Base-by-base conservation (phyloP, 2,797 vertebrate species). In the Coccyzus lansbergi region DNA sequence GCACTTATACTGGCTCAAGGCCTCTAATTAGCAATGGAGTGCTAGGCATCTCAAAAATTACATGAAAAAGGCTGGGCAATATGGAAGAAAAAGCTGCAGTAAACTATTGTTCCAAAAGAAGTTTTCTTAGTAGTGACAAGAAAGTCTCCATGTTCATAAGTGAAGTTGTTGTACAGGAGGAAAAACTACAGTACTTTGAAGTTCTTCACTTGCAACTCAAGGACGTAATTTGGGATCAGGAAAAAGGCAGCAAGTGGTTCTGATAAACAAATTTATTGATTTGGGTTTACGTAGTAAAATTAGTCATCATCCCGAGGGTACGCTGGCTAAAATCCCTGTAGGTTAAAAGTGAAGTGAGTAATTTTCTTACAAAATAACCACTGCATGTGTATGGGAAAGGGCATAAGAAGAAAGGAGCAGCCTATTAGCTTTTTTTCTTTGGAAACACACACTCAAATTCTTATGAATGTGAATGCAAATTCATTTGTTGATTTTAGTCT, bases 41-140 rank as follows among this genome's bases (percentile, higher is more conserved):
- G 13, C 49, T 74, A 49, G 34, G 4, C 15, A 10, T 16, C 53
- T 79, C 13, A 55, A 40, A 92, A 76, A 55, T 0, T 0, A 4
- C 38, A 34, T 33, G 22, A 56, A 81, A 91, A 68, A 55, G 16
- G 6, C 34, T 68, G 22, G 6, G 7, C 2, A 2, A 51, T 55
- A 25, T 4, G 4, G 55, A 79, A 72, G 31, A 48, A 75, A 55
- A 88, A 69, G 12, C 10, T 46, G 15, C 13, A 36, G 67, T 55
- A 88, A 75, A 65, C 55, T 33, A 48, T 29, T 70, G 6, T 12
- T 86, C 5, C n/a, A 33, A 59, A 86, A 51, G 10, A 55, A 80
- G 4, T 4, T 62, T 89, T 82, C 49, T 59, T 69, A 56, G 29
- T 22, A 76, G 59, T 34, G 36, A 20, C 31, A 59, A 11, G 11